Conservation (phyloP, 2,888 invertebrate genomes). For the Amiota minor region DNA sequence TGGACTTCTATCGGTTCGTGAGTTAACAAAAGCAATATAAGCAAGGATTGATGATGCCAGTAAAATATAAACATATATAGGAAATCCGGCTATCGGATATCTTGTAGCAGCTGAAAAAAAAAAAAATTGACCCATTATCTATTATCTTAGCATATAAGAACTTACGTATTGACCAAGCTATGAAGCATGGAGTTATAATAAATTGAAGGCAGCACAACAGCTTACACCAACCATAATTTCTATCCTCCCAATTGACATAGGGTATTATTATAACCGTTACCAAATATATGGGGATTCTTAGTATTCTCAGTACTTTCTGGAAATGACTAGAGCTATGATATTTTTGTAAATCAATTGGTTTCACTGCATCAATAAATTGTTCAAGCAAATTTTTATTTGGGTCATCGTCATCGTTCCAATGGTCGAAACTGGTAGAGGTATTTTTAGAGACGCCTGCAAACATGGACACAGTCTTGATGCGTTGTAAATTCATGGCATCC, state of each 20-base stretch:
- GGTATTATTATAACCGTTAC: conserved; percentile 41
- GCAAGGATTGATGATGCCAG: neutral
- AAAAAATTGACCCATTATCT: neutral
- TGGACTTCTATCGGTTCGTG: conserved; percentile 11
- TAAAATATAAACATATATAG: neutral
- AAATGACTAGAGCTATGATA: conserved; percentile 37
- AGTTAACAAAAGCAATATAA: neutral
- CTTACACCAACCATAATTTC: conserved; percentile 38
- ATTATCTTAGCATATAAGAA: neutral
- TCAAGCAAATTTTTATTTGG: conserved; percentile 31
- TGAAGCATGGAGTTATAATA: conserved; percentile 31
- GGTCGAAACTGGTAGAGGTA: neutral
- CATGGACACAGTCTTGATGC: neutral
- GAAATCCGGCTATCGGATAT: neutral
- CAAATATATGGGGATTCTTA: conserved; percentile 34
- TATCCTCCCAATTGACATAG: conserved; percentile 17
- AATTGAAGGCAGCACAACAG: conserved; percentile 42
- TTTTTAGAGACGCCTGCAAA: neutral
- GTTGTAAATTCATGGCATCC: neutral
- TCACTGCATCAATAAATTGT: conserved; percentile 47
- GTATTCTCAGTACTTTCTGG: conserved; percentile 40
- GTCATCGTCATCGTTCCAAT: neutral
- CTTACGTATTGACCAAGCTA: neutral
- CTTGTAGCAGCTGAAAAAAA: neutral
- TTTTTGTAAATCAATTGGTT: conserved; percentile 34